Conservation (phyloP, 1,140 invertebrate species). For the Bombus confusus region DNA sequence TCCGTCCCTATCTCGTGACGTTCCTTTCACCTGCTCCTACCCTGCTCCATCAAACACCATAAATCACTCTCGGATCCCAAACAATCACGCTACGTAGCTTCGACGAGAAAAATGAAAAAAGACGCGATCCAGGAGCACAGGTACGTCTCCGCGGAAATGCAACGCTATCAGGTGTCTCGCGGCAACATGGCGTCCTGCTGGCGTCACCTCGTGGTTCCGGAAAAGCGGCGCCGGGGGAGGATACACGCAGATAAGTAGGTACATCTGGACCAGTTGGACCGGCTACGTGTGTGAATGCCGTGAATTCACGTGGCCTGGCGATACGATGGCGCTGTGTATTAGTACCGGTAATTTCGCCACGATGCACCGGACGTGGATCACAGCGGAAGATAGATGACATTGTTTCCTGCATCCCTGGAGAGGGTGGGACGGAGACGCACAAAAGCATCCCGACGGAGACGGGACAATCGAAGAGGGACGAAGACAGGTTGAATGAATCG, state of each 20-base stretch:
- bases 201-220: not conserved
- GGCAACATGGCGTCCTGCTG: not conserved
- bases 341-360: constrained; percentile 68
- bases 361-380: constrained; percentile 72
- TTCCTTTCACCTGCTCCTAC: too few relatives aligned
- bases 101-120: too few relatives aligned
- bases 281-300: constrained; percentile 36
- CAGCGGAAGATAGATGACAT: constrained; percentile 72
- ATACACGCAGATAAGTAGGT: constrained; percentile 43
- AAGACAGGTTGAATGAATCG: constrained; percentile 6
- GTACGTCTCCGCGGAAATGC: not conserved
- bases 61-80: not conserved
- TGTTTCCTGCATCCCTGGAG: constrained; percentile 68
- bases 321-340: constrained; percentile 60
- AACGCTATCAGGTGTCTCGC: not conserved
- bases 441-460: not conserved
- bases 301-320: constrained; percentile 42
- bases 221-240: not conserved
- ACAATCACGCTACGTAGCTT: not conserved
- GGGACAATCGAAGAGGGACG: constrained; percentile 4
- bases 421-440: not conserved
- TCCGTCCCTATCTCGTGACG: not conserved
- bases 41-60: not conserved
- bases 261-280: constrained; percentile 23
- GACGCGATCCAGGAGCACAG: not conserved